Base-by-base conservation (phyloP, 2,113 vertebrate species). In the Eidolon helvum region DNA sequence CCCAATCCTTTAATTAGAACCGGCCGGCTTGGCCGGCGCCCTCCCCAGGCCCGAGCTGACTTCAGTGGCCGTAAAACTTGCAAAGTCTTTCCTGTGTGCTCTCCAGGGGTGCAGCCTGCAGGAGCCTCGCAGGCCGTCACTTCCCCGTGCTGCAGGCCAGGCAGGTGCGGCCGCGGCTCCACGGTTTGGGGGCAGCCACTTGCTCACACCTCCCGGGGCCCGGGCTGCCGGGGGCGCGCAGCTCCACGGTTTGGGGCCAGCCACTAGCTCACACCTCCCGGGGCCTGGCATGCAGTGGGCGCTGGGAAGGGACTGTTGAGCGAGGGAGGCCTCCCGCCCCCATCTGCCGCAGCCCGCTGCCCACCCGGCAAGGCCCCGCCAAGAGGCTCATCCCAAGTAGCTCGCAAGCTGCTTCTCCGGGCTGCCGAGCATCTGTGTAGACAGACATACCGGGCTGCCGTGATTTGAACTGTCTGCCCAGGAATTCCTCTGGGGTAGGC, bases 1-100 rank as follows among this genome's bases (percentile, higher is more conserved):
- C 90, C 86, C 92, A 85, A 68, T 94, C 96, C 98, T 94, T 94
- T 98, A 97, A 98, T 98, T 97, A 98, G 97, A 98, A 96, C 57
- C 45, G 50, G 95, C 91, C 5, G 63, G 86, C 78, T 69, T 96
- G 89, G 96, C 96, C 50, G 0, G 0, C 28, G 0, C 74, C 93
- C 87, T 15, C 57, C 48, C 26, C 28, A 59, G 92, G 38, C 86
- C 72, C 0, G 11, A 79, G 94, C 57, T 40, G 53, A 95, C 85
- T 98, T 97, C 40, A 93, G 85, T 95, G 83, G 65, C 77, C 15
- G 19, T 59, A 94, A 97, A 92, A 91, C 33, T 68, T 59, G 38
- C 79, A 63, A 78, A 59, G 84, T 63, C 89, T 86, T 97, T 98
- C 65, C 85, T 80, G 87, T 35, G 53, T 7, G 75, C 63, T 97